phyloP scores from a whole-genome alignment of 2,797 vertebrate species.

The Gambusia yucatana region DNA sequence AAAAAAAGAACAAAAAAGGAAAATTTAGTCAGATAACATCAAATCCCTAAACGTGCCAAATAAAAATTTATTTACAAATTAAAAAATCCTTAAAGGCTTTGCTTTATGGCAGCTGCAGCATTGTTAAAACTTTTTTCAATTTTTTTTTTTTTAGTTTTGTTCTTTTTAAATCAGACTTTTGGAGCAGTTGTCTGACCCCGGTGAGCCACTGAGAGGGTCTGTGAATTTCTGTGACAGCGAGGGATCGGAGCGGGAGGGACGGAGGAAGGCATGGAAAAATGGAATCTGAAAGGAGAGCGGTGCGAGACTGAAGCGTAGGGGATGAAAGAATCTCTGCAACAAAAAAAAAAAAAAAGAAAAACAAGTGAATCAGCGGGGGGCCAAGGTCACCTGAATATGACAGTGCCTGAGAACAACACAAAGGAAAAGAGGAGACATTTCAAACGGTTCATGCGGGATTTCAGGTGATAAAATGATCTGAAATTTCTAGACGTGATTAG shows the following conservation, averaged over 20 bases:
- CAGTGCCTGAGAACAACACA: constrained; percentile 25
- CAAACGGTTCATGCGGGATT: background rate
- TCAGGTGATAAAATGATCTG: background rate
- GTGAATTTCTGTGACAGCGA: constrained; percentile 63
- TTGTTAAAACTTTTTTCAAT: constrained; percentile 11
- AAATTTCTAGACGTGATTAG: constrained; percentile 4
- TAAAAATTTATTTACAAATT: constrained; percentile 40
- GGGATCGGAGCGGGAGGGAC: constrained; percentile 57
- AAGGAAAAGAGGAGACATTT: constrained; percentile 4
- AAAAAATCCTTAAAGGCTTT: constrained; percentile 31
- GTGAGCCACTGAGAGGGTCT: constrained; percentile 29
- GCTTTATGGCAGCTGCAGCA: constrained; percentile 23
- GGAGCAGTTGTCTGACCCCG: constrained; percentile 47
- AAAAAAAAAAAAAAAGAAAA: constrained; percentile 11
- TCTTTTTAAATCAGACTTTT: constrained; percentile 10
- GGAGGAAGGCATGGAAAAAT: constrained; percentile 20
- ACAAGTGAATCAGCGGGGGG: constrained; percentile 65
- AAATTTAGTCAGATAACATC: constrained; percentile 2
- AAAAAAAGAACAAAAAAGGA: constrained; percentile 35
- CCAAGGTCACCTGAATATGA: constrained; percentile 62
- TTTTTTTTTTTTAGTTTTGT: background rate
- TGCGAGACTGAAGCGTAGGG: constrained; percentile 35
- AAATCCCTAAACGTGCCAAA: constrained; percentile 28
- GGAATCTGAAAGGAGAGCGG: constrained; percentile 35
- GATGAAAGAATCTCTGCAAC: constrained; percentile 66